These are phyloP conservation scores for Cheirogaleus medius DNA, from an alignment of 2,113 vertebrate species.

Conservation along the genomic window DNA sequence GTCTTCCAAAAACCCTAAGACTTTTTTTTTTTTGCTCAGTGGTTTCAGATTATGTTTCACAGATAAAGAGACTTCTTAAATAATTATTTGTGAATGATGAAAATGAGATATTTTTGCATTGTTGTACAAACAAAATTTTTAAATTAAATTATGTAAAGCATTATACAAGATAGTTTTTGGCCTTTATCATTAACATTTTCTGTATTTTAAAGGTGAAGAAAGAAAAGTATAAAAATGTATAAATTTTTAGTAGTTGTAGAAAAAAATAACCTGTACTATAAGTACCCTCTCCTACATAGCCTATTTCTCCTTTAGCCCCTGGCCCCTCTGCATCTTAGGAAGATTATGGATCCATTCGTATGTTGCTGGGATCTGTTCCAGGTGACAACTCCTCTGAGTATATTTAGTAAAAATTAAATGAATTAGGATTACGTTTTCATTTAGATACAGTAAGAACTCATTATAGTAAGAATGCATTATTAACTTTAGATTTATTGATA, in stretches of 20 bases:
- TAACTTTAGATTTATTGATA: background rate
- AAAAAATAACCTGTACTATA: background rate
- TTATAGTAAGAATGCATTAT: background rate
- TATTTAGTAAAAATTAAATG: background rate
- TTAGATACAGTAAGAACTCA: background rate
- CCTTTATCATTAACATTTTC: background rate
- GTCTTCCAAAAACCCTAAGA: background rate
- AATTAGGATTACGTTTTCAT: background rate
- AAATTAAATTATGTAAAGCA: background rate
- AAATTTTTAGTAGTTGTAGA: background rate
- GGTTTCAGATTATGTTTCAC: slow-evolving; percentile 12
- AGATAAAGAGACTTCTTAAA: background rate
- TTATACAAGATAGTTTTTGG: background rate
- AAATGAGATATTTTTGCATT: background rate
- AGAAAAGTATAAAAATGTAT: background rate
- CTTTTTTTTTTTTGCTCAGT: background rate
- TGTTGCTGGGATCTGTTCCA: background rate
- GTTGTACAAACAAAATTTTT: background rate
- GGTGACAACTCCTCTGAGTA: background rate
- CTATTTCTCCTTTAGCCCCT: background rate
- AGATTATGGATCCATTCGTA: background rate
- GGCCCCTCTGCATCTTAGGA: background rate
- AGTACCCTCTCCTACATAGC: background rate
- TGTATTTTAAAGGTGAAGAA: slow-evolving; percentile 21
- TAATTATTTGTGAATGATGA: background rate